Evolutionary conservation across 2,113 vertebrate species (phyloP).

Genomic region (Climacteris rufus): DNA sequence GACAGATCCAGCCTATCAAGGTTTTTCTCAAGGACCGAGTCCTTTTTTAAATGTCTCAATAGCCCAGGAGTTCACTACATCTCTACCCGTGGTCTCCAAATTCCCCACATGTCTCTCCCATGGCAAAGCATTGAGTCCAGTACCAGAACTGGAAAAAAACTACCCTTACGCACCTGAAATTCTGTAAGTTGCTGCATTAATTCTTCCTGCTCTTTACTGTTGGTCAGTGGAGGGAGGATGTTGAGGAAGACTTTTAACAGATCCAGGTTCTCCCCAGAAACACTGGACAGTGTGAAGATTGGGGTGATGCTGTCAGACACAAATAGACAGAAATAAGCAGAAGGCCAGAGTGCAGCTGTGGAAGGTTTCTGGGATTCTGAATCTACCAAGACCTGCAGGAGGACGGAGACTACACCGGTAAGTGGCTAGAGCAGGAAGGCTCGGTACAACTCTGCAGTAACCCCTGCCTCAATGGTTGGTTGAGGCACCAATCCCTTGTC

Average conservation of each 20-base stretch:
- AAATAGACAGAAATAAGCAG: not conserved
- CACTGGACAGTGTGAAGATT: slow-evolving; percentile 94
- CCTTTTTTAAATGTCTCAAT: not conserved
- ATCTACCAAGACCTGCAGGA: not conserved
- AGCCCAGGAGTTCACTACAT: not conserved
- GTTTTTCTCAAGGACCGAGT: not conserved
- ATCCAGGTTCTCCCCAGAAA: slow-evolving; percentile 93
- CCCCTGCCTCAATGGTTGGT: not conserved
- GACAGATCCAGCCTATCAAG: not conserved
- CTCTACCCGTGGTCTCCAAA: not conserved
- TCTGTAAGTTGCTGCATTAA: slow-evolving; percentile 97
- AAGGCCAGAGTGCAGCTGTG: not conserved
- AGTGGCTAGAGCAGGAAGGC: not conserved
- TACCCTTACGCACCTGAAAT: slow-evolving; percentile 83
- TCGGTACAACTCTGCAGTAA: not conserved
- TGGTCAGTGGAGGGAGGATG: slow-evolving; percentile 95
- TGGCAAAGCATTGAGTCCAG: not conserved
- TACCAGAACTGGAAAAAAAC: not conserved
- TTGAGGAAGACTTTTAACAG: slow-evolving; percentile 96
- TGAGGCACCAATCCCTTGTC: not conserved
- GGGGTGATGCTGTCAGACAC: slow-evolving; percentile 86
- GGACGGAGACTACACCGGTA: not conserved
- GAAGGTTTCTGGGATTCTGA: not conserved
- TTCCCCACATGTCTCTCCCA: not conserved
- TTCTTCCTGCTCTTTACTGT: slow-evolving; percentile 96